Evolutionary conservation across 2,113 vertebrate species (phyloP).

Genomic region (Mobula birostris): DNA sequence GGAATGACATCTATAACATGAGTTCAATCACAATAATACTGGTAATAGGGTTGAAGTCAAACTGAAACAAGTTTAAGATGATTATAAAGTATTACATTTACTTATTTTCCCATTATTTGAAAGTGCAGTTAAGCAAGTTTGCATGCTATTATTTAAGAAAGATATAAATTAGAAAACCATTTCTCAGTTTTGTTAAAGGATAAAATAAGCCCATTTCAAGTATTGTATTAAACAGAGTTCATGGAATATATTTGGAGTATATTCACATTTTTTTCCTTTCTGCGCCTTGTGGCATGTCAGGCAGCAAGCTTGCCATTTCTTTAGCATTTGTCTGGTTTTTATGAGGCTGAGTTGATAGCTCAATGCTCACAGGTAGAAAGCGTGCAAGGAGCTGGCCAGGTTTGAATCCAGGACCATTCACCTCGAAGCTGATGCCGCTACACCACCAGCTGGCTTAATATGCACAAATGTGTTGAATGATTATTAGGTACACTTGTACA

Average conservation of each 20-base stretch:
- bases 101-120: background rate
- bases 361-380: no score
- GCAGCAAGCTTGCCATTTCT: no score
- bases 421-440: no score
- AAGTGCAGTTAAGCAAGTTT: background rate
- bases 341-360: no score
- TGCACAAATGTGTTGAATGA: no score
- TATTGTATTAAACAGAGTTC: background rate
- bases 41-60: background rate
- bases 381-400: no score
- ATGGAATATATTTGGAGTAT: background rate
- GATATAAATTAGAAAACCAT: background rate
- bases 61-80: background rate
- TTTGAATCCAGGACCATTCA: no score
- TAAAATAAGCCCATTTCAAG: background rate
- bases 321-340: no score
- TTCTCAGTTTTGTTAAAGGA: background rate
- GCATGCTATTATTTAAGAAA: background rate
- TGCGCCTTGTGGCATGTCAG: no score
- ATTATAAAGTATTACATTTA: background rate
- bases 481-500: no score
- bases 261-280: background rate
- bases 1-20: background rate
- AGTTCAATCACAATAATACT: conserved; percentile 8
- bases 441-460: no score